Evolutionary conservation across 2,113 vertebrate genomes (phyloP), one percentile per base, ranked within the genome.

Genomic region (Seriola aureovittata): DNA sequence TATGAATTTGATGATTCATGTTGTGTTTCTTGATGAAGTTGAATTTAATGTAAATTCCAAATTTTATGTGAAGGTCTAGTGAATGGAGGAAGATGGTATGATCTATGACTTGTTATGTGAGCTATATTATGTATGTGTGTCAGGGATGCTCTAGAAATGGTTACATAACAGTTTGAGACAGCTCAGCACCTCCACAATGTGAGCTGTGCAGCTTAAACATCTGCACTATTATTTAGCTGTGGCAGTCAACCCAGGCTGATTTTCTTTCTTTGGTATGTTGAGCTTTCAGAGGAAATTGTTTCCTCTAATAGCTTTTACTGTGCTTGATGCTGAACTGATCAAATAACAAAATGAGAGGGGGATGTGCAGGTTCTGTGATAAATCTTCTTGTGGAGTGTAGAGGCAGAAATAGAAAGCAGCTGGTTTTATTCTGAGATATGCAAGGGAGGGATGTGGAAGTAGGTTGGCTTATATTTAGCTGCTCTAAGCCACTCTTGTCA

Each of bases 391-490:
- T 73, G 9, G 21, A 84, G 55, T 19, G 50, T 44, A 0, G 73
- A 57, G 54, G 55, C 81, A 84, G 75, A 76, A 90, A 84, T 91
- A 82, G 90, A 81, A 86, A 36, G 71, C 89, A 91, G 89, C 87
- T 84, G 82, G 63, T 85, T 88, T 63, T 89, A 85, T 88, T 92
- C 83, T 84, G 60, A 84, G 79, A 77, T 23, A 21, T 76, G 57
- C 42, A 68, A 48, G 80, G 66, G 76, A 85, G 80, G 59, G 65
- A 54, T 42, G 75, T 77, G 83, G 78, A 93, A 90, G 78, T 89
- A 91, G 93, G 92, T 85, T 91, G 90, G 78, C 57, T 81, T 94
- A 92, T 93, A 91, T 92, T 92, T 93, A 93, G 93, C 75, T 59
- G 68, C 75, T 77, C 40, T 38, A 7, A 63, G 65, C 36, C 63